Percentiles rank a stretch among this genome's conserved stretches.
Conservation (phyloP, 2,888 invertebrate species). For the Drosophila rubida region DNA sequence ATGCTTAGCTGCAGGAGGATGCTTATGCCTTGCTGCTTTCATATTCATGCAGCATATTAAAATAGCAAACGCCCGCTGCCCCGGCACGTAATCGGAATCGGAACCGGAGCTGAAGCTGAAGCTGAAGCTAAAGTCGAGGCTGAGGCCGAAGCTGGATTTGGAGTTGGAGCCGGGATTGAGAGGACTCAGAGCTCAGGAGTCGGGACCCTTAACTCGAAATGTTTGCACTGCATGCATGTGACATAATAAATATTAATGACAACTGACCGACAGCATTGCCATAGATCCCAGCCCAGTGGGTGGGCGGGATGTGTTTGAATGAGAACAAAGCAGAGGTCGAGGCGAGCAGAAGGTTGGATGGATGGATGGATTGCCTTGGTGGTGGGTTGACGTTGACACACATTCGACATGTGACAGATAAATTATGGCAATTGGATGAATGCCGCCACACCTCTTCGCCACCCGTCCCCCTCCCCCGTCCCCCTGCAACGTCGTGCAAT, state of each 20-base stretch:
- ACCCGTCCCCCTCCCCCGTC: slow-evolving; percentile 34
- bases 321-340: no score
- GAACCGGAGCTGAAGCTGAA: slow-evolving; percentile 19
- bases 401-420: slow-evolving; percentile 80
- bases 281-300: slow-evolving; percentile 60
- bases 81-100: slow-evolving; percentile 53
- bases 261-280: slow-evolving; percentile 74
- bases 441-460: slow-evolving; percentile 60
- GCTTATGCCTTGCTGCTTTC: slow-evolving; percentile 26
- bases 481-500: slow-evolving; percentile 49
- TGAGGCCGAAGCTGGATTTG: slow-evolving; percentile 14
- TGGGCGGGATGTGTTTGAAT: slow-evolving; percentile 43
- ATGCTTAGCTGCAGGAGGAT: neutral
- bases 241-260: slow-evolving; percentile 83
- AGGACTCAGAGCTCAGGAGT: slow-evolving; percentile 9
- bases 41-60: slow-evolving; percentile 66
- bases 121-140: slow-evolving; percentile 5
- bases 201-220: slow-evolving; percentile 42
- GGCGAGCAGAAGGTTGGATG: no score
- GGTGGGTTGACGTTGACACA: slow-evolving; percentile 67
- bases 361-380: slow-evolving; percentile 1
- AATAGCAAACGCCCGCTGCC: slow-evolving; percentile 54
- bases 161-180: neutral
- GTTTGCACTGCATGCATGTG: slow-evolving; percentile 65
- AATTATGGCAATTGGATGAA: slow-evolving; percentile 76